These are phyloP conservation scores for Malthinus flaveolus DNA, from an alignment of 2,888 invertebrate genomes.

Conservation along the genomic window DNA sequence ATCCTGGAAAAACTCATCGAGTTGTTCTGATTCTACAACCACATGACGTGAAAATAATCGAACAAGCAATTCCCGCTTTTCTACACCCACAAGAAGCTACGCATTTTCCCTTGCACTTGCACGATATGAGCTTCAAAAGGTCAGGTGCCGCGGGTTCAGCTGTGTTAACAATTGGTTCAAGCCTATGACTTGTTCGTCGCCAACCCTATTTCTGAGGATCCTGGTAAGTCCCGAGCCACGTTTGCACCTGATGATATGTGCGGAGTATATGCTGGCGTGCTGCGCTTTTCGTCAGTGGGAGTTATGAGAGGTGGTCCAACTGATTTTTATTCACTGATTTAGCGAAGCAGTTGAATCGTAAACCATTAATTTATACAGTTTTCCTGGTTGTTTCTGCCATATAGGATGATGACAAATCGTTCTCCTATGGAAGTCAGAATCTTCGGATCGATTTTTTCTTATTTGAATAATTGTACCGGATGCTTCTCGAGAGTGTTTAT, in stretches of 20 bases:
- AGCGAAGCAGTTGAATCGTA: too few species aligned
- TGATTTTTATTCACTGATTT: too few species aligned
- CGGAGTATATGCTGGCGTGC: conserved; percentile 11
- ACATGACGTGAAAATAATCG: neutral
- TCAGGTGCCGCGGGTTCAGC: too few species aligned
- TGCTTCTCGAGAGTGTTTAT: too few species aligned
- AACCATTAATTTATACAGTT: too few species aligned
- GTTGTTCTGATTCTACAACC: too few species aligned
- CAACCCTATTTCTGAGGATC: neutral
- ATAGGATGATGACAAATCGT: too few species aligned
- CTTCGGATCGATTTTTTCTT: neutral
- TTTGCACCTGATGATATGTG: conserved; percentile 10
- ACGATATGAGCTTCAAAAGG: neutral
- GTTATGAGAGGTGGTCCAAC: neutral
- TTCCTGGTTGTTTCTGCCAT: too few species aligned
- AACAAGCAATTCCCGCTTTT: neutral
- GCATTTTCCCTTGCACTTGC: neutral
- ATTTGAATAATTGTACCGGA: neutral
- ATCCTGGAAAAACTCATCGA: too few species aligned
- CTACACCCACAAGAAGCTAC: neutral
- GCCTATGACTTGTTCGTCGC: conserved; percentile 9
- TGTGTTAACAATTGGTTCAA: neutral
- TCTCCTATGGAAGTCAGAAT: too few species aligned
- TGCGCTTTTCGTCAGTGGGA: conserved; percentile 5
- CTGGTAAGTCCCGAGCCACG: conserved; percentile 2